phyloP scores from a whole-genome alignment of 2,797 vertebrate species.

The Dendrocincla tyrannina region DNA sequence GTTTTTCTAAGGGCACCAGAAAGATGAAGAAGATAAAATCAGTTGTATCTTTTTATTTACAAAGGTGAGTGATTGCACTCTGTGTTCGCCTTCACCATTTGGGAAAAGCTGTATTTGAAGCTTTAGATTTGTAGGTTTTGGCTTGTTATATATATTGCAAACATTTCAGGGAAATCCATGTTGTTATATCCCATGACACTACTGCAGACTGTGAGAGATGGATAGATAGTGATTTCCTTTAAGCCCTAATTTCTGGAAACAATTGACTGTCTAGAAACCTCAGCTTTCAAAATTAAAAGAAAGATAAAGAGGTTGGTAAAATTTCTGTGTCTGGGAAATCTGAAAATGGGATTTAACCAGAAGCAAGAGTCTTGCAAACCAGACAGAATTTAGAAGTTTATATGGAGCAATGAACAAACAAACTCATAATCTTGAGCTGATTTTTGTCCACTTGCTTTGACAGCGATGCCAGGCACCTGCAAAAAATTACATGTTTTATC shows the following conservation, averaged over 20 bases:
- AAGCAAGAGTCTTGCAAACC: background rate
- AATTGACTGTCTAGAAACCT: background rate
- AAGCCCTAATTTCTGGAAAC: slow-evolving; percentile 23
- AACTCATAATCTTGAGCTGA: background rate
- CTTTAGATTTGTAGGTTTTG: background rate
- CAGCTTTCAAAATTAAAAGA: background rate
- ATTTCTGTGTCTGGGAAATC: background rate
- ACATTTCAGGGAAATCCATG: background rate
- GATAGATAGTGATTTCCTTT: background rate
- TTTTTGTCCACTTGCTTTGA: background rate
- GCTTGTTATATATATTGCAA: background rate
- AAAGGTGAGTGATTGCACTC: background rate
- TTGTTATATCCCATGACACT: background rate
- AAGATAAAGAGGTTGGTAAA: background rate
- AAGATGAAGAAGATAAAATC: background rate
- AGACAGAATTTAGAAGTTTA: background rate
- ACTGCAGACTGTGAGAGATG: background rate
- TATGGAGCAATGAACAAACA: background rate
- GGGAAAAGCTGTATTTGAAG: slow-evolving; percentile 1
- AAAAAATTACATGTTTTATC: background rate
- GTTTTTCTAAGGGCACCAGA: background rate
- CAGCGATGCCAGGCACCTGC: background rate
- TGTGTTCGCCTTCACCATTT: background rate
- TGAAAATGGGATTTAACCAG: background rate
- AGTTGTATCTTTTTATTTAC: background rate